Evolutionary conservation across 2,888 invertebrate genomes (phyloP).

Genomic region (Nudaria mundana): DNA sequence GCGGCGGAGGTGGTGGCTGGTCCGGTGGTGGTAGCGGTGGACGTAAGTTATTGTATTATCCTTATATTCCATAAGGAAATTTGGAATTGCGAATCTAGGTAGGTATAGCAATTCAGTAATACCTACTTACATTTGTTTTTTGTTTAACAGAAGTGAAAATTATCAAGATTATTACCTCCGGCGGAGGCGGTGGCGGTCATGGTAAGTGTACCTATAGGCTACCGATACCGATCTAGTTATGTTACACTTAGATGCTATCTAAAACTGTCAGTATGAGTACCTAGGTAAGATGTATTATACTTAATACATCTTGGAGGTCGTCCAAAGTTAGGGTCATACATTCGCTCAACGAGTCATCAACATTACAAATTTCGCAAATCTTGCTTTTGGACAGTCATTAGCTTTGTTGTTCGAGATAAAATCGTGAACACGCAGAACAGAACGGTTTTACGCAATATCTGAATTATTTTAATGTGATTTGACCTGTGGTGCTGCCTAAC

Average conservation of each 20-base stretch:
- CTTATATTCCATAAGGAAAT: background rate
- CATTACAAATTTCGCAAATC: constrained; percentile 38
- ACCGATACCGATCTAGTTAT: background rate
- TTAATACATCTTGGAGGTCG: no score
- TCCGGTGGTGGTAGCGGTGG: constrained; percentile 24
- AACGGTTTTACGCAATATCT: constrained; percentile 15
- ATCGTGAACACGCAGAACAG: constrained; percentile 10
- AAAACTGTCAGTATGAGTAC: background rate
- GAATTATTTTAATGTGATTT: constrained; percentile 17
- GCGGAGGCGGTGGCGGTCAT: constrained; percentile 44
- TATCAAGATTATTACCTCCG: constrained; percentile 30
- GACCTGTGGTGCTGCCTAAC: constrained; percentile 1
- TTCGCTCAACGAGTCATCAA: constrained; percentile 39
- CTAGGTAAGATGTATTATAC: no score
- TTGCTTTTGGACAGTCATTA: constrained; percentile 19
- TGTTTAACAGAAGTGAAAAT: constrained; percentile 31
- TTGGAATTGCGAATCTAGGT: no score
- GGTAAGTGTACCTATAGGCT: constrained; percentile 24
- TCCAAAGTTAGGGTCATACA: constrained; percentile 42
- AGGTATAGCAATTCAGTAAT: no score
- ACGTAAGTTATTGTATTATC: background rate
- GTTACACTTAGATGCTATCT: no score
- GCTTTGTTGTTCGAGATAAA: constrained; percentile 15
- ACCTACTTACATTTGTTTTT: background rate
- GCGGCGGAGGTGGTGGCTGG: constrained; percentile 37